Percentiles rank a stretch among this genome's conserved stretches.
These are phyloP conservation scores for Tupaia tana DNA, from an alignment of 2,113 vertebrate genomes.

Conservation along the genomic window DNA sequence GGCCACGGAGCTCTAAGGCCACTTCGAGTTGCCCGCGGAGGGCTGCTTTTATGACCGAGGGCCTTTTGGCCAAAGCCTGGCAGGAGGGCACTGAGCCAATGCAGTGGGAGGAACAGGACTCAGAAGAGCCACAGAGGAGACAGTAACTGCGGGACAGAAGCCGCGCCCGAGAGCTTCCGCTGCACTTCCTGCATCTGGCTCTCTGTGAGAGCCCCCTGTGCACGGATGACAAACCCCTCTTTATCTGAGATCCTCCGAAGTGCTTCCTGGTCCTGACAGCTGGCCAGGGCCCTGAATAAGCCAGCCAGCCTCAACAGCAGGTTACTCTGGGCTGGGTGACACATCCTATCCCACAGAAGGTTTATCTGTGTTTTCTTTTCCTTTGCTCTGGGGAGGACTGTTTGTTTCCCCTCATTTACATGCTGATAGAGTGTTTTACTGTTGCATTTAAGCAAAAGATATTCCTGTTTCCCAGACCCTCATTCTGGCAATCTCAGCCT, in stretches of 20 bases:
- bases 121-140: neutral
- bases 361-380: slow-evolving; percentile 51
- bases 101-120: too few relatives aligned
- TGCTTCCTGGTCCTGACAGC: slow-evolving; percentile 64
- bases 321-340: neutral
- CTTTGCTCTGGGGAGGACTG: neutral
- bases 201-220: slow-evolving; percentile 60
- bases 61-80: neutral
- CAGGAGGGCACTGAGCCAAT: too few relatives aligned
- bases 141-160: neutral
- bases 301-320: neutral
- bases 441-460: neutral
- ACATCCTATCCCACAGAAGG: neutral
- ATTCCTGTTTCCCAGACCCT: neutral
- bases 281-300: slow-evolving; percentile 37
- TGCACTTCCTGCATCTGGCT: slow-evolving; percentile 65
- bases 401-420: slow-evolving; percentile 50
- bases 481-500: neutral
- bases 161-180: neutral
- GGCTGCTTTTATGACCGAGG: neutral
- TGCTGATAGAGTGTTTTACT: neutral
- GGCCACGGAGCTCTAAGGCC: neutral
- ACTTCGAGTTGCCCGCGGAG: neutral
- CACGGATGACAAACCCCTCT: slow-evolving; percentile 64
- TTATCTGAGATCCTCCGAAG: slow-evolving; percentile 63